Evolutionary conservation across 1,140 invertebrate species (phyloP).

Genomic region (Heliconius nattereri): DNA sequence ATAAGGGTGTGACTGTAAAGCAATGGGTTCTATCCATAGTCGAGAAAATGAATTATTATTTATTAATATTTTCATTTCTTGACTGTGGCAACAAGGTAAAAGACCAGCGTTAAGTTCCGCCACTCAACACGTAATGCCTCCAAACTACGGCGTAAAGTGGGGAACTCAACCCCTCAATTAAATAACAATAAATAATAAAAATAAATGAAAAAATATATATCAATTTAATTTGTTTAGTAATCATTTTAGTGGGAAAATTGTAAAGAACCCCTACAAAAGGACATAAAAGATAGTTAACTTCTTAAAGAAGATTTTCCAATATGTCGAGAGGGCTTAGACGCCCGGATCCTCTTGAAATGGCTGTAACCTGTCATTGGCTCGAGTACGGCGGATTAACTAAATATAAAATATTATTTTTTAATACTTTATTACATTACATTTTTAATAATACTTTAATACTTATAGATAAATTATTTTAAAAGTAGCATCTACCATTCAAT

Average conservation of each 20-base stretch:
- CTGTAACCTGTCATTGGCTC: conserved; percentile 21
- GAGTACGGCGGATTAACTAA: neutral
- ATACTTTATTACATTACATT: neutral
- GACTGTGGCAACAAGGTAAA: no score
- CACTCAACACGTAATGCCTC: no score
- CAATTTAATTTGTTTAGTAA: neutral
- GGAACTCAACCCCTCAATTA: no score
- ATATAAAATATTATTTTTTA: conserved; percentile 11
- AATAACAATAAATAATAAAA: no score
- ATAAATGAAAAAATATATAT: neutral
- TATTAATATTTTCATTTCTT: no score
- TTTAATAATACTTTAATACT: neutral
- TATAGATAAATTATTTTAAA: no score
- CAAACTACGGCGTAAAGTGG: no score
- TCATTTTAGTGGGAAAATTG: conserved; percentile 13
- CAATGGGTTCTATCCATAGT: no score
- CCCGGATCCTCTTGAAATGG: conserved; percentile 3
- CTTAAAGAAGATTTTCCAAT: conserved; percentile 42
- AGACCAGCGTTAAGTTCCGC: no score
- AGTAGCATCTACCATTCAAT: no score
- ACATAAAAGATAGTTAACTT: conserved; percentile 42
- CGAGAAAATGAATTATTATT: no score
- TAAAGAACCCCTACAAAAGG: conserved; percentile 32
- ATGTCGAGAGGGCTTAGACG: conserved; percentile 39
- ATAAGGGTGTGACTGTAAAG: no score